Evolutionary conservation across 2,888 invertebrate genomes (phyloP), one percentile per base, ranked within the genome.

Genomic region (Cephus sareptanus): DNA sequence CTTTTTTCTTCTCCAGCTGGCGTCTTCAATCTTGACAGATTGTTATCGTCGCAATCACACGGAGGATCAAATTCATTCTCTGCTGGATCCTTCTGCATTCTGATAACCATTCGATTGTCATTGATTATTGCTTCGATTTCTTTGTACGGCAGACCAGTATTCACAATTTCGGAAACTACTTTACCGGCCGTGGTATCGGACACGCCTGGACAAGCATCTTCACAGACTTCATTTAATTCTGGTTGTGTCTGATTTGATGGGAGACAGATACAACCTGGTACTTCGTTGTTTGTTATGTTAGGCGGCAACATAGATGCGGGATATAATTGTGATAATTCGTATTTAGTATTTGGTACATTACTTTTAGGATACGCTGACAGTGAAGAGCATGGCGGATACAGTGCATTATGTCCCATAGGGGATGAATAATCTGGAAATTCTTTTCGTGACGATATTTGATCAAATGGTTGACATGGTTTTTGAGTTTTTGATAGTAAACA

Each of bases 51-150:
- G 34, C 90, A 91, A 12, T 89, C 89, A 79, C 91, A 91, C 0
- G 86, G 86, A 0, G 89, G 89, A 37, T 89, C 89, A 73, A 79
- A 86, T 1, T 82, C 80, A 1, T 74, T 69, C 3, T 69, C 75
- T 1, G 35, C 69, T 0, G 76, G 37, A 75, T 84, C 80, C n/a
- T 81, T 85, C 77, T 89, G 88, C 33, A 87, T 80, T 31, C 89
- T 81, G n/a, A 89, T 79, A 0, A 85, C 82, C 82, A 89, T 81
- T 6, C 83, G 82, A 80, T 86, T 88, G 37, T 89, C 80, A 75
- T 91, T 91, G 56, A 91, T 85, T 1, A 85, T 76, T 0, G 86
- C 87, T 75, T 90, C 89, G 33, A 91, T 83, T 73, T 90, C 90
- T n/a, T 89, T 89, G 77, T 89, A 91, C 0, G 91, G 90, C 15